phyloP scores from a whole-genome alignment of 2,888 invertebrate species.

The Conomelus anceps region DNA sequence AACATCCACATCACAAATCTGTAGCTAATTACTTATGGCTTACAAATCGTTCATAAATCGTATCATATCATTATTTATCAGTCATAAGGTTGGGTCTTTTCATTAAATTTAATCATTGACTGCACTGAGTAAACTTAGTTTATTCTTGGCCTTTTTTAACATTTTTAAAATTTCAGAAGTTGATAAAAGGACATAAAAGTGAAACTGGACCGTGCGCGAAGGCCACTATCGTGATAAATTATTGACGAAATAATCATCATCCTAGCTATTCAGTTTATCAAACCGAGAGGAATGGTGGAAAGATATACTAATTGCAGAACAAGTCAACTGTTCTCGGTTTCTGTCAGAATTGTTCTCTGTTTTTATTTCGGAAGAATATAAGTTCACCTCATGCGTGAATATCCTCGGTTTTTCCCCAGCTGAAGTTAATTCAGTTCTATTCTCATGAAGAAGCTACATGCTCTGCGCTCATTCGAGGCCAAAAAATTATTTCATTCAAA shows the following conservation, averaged over 20 bases:
- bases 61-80: too few species aligned
- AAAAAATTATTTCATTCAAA: too few species aligned
- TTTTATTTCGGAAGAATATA: neutral
- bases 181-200: neutral
- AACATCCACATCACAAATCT: too few species aligned
- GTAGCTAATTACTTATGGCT: too few species aligned
- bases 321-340: neutral
- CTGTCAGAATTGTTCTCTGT: neutral
- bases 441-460: neutral
- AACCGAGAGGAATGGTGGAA: neutral
- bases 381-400: neutral
- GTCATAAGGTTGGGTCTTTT: too few species aligned
- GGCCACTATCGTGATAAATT: neutral
- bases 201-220: neutral
- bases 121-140: too few species aligned
- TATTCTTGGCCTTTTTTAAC: too few species aligned
- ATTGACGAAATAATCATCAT: neutral
- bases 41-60: too few species aligned
- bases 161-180: neutral
- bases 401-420: neutral
- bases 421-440: neutral
- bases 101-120: too few species aligned
- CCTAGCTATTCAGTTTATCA: neutral
- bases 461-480: too few species aligned
- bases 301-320: neutral